phyloP scores from a whole-genome alignment of 2,113 vertebrate genomes.

The Labeo catla region DNA sequence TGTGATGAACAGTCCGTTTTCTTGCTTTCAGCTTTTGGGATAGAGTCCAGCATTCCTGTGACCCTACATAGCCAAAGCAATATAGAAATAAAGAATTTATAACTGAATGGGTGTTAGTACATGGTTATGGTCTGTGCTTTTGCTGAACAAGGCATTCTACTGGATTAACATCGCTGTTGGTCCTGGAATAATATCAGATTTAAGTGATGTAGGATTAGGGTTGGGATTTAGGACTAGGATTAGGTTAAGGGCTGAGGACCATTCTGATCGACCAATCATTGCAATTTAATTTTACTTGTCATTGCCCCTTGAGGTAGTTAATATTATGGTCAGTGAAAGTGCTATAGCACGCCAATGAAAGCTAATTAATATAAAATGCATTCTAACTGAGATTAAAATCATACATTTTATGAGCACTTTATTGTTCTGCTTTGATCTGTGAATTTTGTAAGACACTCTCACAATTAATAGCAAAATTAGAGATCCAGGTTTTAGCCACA shows the following conservation, averaged over 20 bases:
- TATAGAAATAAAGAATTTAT: too few species aligned
- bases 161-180: not conserved
- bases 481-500: not conserved
- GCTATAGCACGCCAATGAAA: not conserved
- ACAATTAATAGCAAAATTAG: not conserved
- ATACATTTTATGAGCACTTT: not conserved
- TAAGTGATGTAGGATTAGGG: not conserved
- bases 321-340: not conserved
- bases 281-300: not conserved
- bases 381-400: not conserved
- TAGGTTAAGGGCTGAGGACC: too few species aligned
- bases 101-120: not conserved
- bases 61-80: not conserved
- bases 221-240: not conserved
- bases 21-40: not conserved
- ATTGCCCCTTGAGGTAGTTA: not conserved
- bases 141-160: not conserved
- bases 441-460: not conserved
- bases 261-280: not conserved
- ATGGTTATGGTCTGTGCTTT: not conserved
- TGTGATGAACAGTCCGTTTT: not conserved
- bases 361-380: not conserved
- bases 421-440: not conserved
- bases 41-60: not conserved
- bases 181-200: not conserved